These are phyloP conservation scores for Bombus pascuorum DNA, from an alignment of 1,140 invertebrate species.

Conservation along the genomic window DNA sequence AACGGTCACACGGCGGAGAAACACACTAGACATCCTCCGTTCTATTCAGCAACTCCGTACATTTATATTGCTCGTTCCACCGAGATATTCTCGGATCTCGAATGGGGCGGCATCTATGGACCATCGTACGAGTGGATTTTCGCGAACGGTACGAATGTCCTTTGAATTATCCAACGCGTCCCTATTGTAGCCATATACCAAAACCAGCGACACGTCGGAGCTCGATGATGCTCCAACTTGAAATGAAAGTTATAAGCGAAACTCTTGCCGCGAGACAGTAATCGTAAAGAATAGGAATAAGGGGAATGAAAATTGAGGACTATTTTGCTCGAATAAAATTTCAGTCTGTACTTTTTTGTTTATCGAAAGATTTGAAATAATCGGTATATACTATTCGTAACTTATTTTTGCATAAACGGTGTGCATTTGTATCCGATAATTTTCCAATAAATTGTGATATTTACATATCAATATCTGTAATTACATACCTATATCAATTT, in stretches of 20 bases:
- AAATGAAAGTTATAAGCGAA: too few species aligned
- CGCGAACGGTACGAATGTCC: conserved; percentile 4
- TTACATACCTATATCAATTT: background rate
- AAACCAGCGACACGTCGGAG: too few species aligned
- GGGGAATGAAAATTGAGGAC: background rate
- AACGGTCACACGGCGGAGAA: conserved; percentile 60
- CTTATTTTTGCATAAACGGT: background rate
- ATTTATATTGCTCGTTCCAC: conserved; percentile 44
- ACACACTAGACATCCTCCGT: conserved; percentile 44
- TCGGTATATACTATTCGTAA: too few species aligned
- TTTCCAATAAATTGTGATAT: too few species aligned
- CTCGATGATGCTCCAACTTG: background rate
- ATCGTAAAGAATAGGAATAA: background rate
- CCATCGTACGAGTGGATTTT: background rate
- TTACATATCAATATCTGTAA: background rate
- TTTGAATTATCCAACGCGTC: background rate
- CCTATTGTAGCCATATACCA: background rate
- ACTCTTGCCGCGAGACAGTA: background rate
- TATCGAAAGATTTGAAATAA: background rate
- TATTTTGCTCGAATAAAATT: background rate
- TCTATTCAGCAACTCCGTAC: conserved; percentile 51
- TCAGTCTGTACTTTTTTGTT: too few species aligned
- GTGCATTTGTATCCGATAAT: background rate
- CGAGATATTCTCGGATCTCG: background rate
- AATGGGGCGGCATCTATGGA: background rate